These are phyloP conservation scores for Knipowitschia caucasica DNA, from an alignment of 2,797 vertebrate species.

Conservation along the genomic window DNA sequence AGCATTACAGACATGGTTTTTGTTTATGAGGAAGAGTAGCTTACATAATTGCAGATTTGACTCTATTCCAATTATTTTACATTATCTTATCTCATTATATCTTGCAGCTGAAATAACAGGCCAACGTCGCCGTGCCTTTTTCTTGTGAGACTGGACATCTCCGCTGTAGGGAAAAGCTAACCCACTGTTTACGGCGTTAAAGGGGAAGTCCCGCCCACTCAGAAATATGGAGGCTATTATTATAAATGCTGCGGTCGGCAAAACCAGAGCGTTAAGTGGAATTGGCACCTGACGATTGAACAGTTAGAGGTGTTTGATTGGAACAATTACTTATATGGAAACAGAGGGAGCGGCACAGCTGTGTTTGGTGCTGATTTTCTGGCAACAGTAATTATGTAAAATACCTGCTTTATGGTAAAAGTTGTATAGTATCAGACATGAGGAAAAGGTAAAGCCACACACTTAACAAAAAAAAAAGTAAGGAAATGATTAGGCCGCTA, in stretches of 20 bases:
- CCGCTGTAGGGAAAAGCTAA: constrained; percentile 10
- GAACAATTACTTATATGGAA: constrained; percentile 39
- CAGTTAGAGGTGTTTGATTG: constrained; percentile 49
- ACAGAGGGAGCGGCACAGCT: constrained; percentile 32
- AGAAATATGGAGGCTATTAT: constrained; percentile 51
- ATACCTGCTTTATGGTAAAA: no score
- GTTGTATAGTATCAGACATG: no score
- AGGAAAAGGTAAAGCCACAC: constrained; percentile 32
- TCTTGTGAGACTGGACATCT: neutral
- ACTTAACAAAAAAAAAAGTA: constrained; percentile 34
- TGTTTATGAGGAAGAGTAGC: no score
- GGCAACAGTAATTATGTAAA: neutral
- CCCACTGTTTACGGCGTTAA: constrained; percentile 37
- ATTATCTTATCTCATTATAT: no score
- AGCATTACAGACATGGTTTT: no score
- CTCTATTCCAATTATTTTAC: no score
- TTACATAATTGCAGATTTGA: no score
- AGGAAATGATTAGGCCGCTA: constrained; percentile 70
- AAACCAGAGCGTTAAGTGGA: constrained; percentile 13
- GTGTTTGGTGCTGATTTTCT: constrained; percentile 27
- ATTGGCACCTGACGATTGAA: constrained; percentile 35
- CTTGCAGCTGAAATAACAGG: no score
- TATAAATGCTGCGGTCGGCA: constrained; percentile 32
- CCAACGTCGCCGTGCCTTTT: no score
- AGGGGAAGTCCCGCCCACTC: constrained; percentile 31